Conservation (phyloP, 1,140 invertebrate species). For the Ridgeia piscesae region DNA sequence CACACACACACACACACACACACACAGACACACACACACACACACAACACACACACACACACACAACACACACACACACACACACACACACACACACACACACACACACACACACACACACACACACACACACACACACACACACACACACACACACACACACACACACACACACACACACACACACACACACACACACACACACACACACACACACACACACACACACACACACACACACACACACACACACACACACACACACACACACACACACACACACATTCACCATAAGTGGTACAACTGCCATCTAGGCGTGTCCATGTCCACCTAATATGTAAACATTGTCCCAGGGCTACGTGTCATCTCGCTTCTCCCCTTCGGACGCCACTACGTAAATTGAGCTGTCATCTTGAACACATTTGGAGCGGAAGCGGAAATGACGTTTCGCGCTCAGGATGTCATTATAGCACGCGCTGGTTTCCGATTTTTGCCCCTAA, state of each 20-base stretch:
- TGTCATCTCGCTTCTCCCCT: neutral
- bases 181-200: neutral
- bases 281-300: neutral
- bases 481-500: neutral
- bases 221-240: neutral
- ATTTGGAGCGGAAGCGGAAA: neutral
- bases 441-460: neutral
- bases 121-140: neutral
- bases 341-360: neutral
- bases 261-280: neutral
- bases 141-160: neutral
- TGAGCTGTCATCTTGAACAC: neutral
- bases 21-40: no score
- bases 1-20: no score
- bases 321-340: neutral
- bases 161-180: neutral
- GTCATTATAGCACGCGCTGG: neutral
- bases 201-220: neutral
- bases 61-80: neutral
- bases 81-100: neutral
- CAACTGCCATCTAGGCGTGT: neutral
- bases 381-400: neutral
- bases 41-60: neutral
- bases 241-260: constrained; percentile 3
- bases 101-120: neutral